Conservation (phyloP, 2,113 vertebrate species). For the Pipra filicauda region DNA sequence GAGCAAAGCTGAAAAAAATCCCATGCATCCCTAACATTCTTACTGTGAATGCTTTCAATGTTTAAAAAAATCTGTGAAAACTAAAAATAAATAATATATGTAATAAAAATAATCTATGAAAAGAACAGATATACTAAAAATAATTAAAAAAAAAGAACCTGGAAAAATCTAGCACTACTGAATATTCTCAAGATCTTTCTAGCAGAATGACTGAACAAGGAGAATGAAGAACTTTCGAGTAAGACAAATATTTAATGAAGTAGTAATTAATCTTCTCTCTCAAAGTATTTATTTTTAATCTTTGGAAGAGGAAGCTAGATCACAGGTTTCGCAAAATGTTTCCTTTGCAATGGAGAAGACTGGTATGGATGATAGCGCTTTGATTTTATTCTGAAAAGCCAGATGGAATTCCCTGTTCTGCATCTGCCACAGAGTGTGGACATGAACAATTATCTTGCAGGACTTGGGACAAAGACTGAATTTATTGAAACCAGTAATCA, state of each 20-base stretch:
- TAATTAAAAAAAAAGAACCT: not conserved
- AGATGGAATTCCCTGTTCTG: not conserved
- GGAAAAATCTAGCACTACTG: not conserved
- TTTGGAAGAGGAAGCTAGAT: not conserved
- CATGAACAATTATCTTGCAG: not conserved
- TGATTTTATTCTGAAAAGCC: not conserved
- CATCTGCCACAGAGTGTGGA: not conserved
- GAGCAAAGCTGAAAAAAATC: not conserved
- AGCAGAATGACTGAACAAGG: not conserved
- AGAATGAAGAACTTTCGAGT: not conserved
- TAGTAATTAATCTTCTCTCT: constrained; percentile 17
- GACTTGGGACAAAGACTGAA: constrained; percentile 4
- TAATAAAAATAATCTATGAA: not conserved
- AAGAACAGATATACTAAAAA: not conserved
- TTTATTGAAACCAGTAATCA: constrained; percentile 55
- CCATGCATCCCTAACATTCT: not conserved
- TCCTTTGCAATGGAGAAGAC: not conserved
- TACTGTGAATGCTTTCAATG: not conserved
- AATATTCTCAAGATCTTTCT: not conserved
- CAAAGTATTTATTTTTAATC: constrained; percentile 14
- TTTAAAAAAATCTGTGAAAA: not conserved
- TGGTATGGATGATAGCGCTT: not conserved
- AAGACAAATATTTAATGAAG: constrained; percentile 11
- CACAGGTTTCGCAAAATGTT: not conserved
- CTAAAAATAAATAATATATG: not conserved